Conservation (phyloP, 2,888 invertebrate genomes). For the Protodeltote pygarga region DNA sequence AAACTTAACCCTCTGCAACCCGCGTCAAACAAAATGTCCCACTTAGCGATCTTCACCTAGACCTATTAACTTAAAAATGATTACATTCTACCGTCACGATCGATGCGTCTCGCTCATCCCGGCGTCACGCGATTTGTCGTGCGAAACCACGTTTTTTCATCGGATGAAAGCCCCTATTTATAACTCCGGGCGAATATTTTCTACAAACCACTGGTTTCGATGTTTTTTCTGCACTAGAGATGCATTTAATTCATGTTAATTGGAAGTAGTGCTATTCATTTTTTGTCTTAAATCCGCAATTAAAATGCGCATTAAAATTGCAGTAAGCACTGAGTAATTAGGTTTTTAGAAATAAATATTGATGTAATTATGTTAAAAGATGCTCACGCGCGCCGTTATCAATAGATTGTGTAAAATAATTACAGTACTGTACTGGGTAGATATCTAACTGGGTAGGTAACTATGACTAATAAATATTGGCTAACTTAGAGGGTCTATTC, state of each 20-base stretch:
- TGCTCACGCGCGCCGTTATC: background rate
- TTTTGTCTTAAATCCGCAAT: slow-evolving; percentile 41
- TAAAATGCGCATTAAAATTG: slow-evolving; percentile 26
- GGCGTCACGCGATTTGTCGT: slow-evolving; percentile 79
- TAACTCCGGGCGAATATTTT: slow-evolving; percentile 74
- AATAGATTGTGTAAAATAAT: too few species aligned
- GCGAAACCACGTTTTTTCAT: slow-evolving; percentile 74
- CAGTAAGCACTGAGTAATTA: slow-evolving; percentile 2
- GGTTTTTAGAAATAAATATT: slow-evolving; percentile 17
- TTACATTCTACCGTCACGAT: slow-evolving; percentile 50
- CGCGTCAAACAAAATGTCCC: slow-evolving; percentile 22
- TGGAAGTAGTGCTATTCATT: slow-evolving; percentile 45
- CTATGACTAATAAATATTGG: too few species aligned
- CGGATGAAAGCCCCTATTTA: slow-evolving; percentile 79
- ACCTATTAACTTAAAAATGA: slow-evolving; percentile 41
- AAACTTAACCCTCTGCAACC: background rate
- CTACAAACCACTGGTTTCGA: slow-evolving; percentile 75
- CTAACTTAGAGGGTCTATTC: too few species aligned
- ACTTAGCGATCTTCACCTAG: slow-evolving; percentile 41
- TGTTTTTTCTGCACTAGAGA: slow-evolving; percentile 68
- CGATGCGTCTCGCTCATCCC: slow-evolving; percentile 65
- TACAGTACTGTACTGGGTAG: too few species aligned
- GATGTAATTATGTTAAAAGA: background rate
- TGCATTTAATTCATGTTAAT: slow-evolving; percentile 60
- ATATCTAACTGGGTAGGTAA: too few species aligned